Evolutionary conservation across 2,797 vertebrate genomes (phyloP).

Genomic region (Falco biarmicus): DNA sequence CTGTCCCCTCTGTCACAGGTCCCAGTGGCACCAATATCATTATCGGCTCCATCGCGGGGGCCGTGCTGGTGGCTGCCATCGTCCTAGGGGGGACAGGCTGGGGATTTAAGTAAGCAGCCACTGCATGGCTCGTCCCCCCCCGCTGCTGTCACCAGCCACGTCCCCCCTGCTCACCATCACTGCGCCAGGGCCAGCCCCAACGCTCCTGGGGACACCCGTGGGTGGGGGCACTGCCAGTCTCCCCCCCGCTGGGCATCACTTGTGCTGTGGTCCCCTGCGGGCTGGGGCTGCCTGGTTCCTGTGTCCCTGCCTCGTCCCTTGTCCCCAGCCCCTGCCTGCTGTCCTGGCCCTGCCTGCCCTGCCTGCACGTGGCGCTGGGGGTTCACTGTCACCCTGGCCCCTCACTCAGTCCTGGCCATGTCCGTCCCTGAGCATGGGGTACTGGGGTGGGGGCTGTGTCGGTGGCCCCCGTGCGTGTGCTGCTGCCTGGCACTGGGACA

Average conservation of each 20-base stretch:
- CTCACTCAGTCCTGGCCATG: not conserved
- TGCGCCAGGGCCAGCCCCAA: not conserved
- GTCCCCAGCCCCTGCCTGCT: not conserved
- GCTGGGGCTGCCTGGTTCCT: not conserved
- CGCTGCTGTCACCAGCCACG: not conserved
- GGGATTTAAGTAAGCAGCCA: slow-evolving; percentile 97
- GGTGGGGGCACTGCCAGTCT: not conserved
- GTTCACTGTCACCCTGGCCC: not conserved
- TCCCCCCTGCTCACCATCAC: not conserved
- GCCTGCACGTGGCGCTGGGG: not conserved
- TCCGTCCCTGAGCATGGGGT: not conserved
- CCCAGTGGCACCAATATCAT: slow-evolving; percentile 99
- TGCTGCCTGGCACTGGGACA: not conserved
- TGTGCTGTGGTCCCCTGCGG: not conserved
- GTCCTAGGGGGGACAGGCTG: slow-evolving; percentile 97
- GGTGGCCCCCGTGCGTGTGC: not conserved
- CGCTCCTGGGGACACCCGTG: not conserved
- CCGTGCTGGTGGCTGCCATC: slow-evolving; percentile 96
- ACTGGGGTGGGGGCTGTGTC: not conserved
- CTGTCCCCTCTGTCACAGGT: slow-evolving; percentile 84
- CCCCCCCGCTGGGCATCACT: not conserved
- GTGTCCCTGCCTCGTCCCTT: not conserved
- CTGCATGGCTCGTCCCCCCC: slow-evolving; percentile 63
- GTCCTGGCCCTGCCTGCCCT: not conserved
- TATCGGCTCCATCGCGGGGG: slow-evolving; percentile 96